These are phyloP conservation scores for Trichopria drosophilae DNA, from an alignment of 2,888 invertebrate genomes.

Conservation along the genomic window DNA sequence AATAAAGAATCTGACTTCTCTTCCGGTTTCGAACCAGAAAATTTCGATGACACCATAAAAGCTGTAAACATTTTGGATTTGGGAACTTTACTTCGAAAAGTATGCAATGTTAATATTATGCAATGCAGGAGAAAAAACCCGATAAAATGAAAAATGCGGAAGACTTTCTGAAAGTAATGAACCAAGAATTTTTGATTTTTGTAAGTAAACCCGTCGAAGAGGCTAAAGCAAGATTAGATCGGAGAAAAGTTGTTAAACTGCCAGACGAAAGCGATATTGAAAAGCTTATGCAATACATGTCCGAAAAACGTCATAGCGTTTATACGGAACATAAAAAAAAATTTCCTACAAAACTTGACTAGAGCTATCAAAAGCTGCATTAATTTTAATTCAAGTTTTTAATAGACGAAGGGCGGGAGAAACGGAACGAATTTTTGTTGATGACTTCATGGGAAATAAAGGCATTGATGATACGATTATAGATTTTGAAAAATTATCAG, in stretches of 20 bases:
- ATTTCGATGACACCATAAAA: conserved; percentile 20
- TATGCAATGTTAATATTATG: conserved; percentile 22
- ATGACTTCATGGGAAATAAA: too few species aligned
- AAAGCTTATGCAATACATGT: conserved; percentile 17
- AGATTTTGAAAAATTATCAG: too few species aligned
- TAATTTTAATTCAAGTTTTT: conserved; percentile 30
- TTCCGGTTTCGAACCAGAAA: conserved; percentile 21
- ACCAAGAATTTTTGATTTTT: conserved; percentile 18
- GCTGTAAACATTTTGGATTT: conserved; percentile 28
- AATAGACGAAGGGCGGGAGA: conserved; percentile 37
- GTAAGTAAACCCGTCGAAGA: conserved; percentile 26
- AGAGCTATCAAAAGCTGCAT: conserved; percentile 10
- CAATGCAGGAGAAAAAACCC: conserved; percentile 19
- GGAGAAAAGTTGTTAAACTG: conserved; percentile 15
- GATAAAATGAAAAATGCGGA: conserved; percentile 25
- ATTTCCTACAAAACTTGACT: conserved; percentile 14
- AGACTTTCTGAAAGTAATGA: conserved; percentile 29
- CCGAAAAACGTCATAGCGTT: conserved; percentile 3
- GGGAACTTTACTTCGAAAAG: conserved; percentile 27
- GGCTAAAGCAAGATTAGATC: conserved; percentile 11
- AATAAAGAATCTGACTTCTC: conserved; percentile 19
- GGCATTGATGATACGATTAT: too few species aligned
- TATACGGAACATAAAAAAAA: conserved; percentile 10
- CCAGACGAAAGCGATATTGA: conserved; percentile 28
- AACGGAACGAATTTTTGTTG: conserved; percentile 23